phyloP scores from a whole-genome alignment of 2,888 invertebrate genomes.

The Dastarcus helophoroides region DNA sequence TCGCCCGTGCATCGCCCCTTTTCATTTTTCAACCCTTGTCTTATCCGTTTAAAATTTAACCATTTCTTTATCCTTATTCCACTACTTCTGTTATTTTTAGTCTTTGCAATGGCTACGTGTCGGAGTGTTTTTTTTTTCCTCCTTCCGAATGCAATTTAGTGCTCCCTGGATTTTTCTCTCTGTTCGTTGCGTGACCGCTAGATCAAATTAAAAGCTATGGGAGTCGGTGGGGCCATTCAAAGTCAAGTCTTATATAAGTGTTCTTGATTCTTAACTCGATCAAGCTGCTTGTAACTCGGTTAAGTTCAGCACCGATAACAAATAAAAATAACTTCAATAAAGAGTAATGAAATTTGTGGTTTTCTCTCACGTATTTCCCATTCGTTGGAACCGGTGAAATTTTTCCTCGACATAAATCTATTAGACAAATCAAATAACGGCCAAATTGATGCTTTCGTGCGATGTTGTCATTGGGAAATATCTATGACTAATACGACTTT shows the following conservation, averaged over 20 bases:
- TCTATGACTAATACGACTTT: no score
- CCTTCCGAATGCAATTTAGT: no score
- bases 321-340: conserved; percentile 28
- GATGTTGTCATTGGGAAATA: no score
- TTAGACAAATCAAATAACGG: no score
- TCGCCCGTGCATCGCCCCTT: conserved; percentile 10
- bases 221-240: conserved; percentile 14
- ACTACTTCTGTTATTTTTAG: no score
- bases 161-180: no score
- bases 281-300: conserved; percentile 17
- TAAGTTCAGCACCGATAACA: conserved; percentile 24
- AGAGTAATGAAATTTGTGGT: conserved; percentile 20
- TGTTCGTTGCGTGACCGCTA: conserved; percentile 5
- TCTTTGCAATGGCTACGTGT: conserved; percentile 1
- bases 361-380: conserved; percentile 6
- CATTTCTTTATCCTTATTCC: conserved; percentile 9
- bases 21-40: conserved; percentile 10
- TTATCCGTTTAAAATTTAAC: conserved; percentile 13
- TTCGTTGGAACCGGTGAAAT: neutral
- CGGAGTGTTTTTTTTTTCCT: no score
- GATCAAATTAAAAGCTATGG: conserved; percentile 5
- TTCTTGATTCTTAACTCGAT: conserved; percentile 20
- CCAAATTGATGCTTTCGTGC: no score
- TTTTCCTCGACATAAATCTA: no score
- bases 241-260: conserved; percentile 20